These are phyloP conservation scores for Urocyon cinereoargenteus DNA, from an alignment of 2,797 vertebrate species.

Conservation along the genomic window DNA sequence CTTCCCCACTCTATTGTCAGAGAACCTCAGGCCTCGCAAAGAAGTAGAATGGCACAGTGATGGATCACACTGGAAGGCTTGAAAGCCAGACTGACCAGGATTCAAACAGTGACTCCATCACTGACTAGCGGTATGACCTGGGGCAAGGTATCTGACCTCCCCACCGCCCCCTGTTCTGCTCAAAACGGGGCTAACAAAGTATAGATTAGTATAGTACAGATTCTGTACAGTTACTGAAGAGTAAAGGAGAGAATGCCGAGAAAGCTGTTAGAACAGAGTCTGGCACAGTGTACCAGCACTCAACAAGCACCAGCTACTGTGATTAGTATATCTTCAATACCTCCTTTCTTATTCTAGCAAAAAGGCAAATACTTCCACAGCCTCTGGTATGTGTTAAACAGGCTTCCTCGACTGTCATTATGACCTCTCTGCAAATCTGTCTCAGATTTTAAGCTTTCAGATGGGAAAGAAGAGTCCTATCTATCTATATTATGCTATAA, in stretches of 20 bases:
- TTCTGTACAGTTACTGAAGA: background rate
- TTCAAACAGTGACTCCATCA: background rate
- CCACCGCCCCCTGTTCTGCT: background rate
- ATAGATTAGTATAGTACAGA: background rate
- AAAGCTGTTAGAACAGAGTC: background rate
- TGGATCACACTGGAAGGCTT: background rate
- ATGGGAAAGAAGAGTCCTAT: background rate
- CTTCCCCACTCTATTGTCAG: background rate
- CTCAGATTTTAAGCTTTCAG: slow-evolving; percentile 24
- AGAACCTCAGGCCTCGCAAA: background rate
- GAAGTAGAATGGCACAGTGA: background rate
- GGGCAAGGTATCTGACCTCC: background rate
- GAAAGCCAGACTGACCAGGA: background rate
- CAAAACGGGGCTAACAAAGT: slow-evolving; percentile 41
- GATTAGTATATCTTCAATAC: background rate
- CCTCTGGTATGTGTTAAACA: background rate
- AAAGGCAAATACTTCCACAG: background rate
- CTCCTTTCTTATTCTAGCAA: background rate
- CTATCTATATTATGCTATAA: slow-evolving; percentile 57
- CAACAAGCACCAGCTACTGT: background rate
- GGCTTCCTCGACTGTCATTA: background rate
- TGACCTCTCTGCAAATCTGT: background rate
- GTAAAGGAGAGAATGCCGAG: slow-evolving; percentile 1
- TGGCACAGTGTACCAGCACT: background rate
- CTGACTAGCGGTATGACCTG: background rate